phyloP scores from a whole-genome alignment of 2,888 invertebrate species.

The Harpagoxenus sublaevis region DNA sequence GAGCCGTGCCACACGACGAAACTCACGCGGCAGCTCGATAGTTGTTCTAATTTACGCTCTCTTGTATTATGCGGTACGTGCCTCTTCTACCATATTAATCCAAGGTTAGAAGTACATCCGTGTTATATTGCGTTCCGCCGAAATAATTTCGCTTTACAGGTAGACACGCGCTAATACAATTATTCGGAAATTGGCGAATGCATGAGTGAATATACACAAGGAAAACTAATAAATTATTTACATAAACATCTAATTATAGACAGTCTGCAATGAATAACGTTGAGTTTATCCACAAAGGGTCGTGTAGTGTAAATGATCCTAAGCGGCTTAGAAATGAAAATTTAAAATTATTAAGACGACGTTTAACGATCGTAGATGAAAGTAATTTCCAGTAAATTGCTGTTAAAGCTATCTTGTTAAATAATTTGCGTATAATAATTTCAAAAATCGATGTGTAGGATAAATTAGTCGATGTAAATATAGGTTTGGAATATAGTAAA shows the following conservation, averaged over 20 bases:
- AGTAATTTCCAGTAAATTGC: constrained; percentile 11
- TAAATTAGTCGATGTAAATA: background rate
- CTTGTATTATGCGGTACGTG: constrained; percentile 56
- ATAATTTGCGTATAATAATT: background rate
- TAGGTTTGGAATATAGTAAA: background rate
- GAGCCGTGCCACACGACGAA: constrained; percentile 47
- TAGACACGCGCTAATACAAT: constrained; percentile 51
- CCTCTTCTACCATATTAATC: constrained; percentile 55
- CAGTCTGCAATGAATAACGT: constrained; percentile 3
- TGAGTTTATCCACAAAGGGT: background rate
- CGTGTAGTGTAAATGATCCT: background rate
- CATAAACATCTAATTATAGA: constrained; percentile 39
- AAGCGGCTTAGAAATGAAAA: constrained; percentile 34
- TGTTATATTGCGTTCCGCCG: constrained; percentile 36
- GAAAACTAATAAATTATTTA: constrained; percentile 42
- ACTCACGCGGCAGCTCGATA: constrained; percentile 58
- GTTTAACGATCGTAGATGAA: background rate
- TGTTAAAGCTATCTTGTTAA: constrained; percentile 21
- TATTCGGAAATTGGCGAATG: constrained; percentile 42
- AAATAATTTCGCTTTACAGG: constrained; percentile 52
- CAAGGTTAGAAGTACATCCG: constrained; percentile 53
- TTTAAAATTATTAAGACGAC: constrained; percentile 32
- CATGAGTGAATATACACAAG: background rate
- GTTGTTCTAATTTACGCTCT: constrained; percentile 57
- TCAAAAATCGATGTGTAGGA: background rate